A percentile compares a stretch with the other conserved stretches of the same genome.
phyloP scores from a whole-genome alignment of 2,797 vertebrate genomes.

The Pipistrellus pipistrellus region DNA sequence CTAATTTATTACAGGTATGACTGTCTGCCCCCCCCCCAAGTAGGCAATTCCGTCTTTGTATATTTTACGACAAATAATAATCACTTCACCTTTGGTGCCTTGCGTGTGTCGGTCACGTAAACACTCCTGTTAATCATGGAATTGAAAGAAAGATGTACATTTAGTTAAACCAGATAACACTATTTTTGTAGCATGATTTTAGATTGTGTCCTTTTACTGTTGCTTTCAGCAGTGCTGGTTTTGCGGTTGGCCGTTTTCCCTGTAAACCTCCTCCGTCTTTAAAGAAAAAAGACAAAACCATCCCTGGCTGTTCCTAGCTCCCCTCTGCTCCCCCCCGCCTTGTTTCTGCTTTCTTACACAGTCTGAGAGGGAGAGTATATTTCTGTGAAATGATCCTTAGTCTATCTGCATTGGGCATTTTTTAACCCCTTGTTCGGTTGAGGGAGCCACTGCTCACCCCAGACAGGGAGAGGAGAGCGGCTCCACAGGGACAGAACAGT shows the following conservation, averaged over 20 bases:
- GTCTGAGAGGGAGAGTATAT: slow-evolving; percentile 67
- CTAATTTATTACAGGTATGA: slow-evolving; percentile 89
- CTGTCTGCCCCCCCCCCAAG: slow-evolving; percentile 69
- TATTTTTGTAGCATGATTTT: slow-evolving; percentile 88
- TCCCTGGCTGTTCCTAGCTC: not conserved
- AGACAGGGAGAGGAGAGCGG: not conserved
- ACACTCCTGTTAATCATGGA: slow-evolving; percentile 84
- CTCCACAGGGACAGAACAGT: not conserved
- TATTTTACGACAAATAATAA: slow-evolving; percentile 85
- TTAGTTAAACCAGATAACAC: slow-evolving; percentile 85
- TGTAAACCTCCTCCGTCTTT: slow-evolving; percentile 55
- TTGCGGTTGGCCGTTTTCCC: slow-evolving; percentile 56
- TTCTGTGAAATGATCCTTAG: slow-evolving; percentile 70
- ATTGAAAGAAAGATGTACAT: slow-evolving; percentile 82
- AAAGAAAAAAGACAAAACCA: slow-evolving; percentile 9
- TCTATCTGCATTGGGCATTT: slow-evolving; percentile 44
- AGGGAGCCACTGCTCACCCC: not conserved
- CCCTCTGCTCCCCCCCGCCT: not conserved
- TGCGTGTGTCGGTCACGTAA: slow-evolving; percentile 85
- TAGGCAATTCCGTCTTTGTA: slow-evolving; percentile 82
- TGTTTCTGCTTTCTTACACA: slow-evolving; percentile 46
- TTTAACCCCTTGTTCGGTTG: not conserved
- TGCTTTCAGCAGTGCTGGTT: slow-evolving; percentile 73
- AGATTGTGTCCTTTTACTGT: slow-evolving; percentile 77
- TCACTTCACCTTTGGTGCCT: slow-evolving; percentile 91